Evolutionary conservation across 2,888 invertebrate species (phyloP).

Genomic region (Graphium colonna): DNA sequence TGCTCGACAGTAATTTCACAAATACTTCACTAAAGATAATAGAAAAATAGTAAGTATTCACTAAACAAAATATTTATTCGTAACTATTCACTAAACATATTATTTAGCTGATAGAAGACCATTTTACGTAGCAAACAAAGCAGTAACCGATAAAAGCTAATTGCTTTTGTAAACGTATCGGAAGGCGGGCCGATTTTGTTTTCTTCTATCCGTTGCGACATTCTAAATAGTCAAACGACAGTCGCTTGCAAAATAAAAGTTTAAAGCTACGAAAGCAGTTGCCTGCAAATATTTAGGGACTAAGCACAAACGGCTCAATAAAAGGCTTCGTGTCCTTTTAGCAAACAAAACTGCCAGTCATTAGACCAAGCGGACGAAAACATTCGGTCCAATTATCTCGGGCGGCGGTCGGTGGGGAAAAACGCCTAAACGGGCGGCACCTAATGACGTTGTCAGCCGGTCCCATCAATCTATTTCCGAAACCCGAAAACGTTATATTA

Average conservation of each 20-base stretch:
- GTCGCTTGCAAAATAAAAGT: conserved; percentile 31
- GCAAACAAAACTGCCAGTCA: conserved; percentile 76
- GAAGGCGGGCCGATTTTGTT: conserved; percentile 1
- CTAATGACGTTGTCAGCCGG: conserved; percentile 72
- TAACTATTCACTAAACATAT: no score
- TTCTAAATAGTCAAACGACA: background rate
- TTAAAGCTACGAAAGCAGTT: conserved; percentile 46
- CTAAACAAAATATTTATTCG: no score
- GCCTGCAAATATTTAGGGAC: conserved; percentile 45
- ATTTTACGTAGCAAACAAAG: conserved; percentile 26
- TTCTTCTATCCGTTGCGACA: conserved; percentile 15
- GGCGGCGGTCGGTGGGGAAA: conserved; percentile 44
- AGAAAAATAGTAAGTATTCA: no score
- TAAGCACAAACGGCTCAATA: conserved; percentile 69
- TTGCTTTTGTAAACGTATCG: background rate
- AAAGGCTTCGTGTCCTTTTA: conserved; percentile 63
- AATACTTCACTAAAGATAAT: no score
- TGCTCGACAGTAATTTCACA: no score
- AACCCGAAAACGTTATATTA: conserved; percentile 37
- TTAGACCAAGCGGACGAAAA: conserved; percentile 68
- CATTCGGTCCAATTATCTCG: conserved; percentile 72
- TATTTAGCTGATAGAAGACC: no score
- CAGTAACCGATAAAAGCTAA: background rate
- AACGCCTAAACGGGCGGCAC: conserved; percentile 55
- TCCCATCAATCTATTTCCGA: conserved; percentile 69